phyloP scores from a whole-genome alignment of 2,888 invertebrate species.

The Unio pictorum region DNA sequence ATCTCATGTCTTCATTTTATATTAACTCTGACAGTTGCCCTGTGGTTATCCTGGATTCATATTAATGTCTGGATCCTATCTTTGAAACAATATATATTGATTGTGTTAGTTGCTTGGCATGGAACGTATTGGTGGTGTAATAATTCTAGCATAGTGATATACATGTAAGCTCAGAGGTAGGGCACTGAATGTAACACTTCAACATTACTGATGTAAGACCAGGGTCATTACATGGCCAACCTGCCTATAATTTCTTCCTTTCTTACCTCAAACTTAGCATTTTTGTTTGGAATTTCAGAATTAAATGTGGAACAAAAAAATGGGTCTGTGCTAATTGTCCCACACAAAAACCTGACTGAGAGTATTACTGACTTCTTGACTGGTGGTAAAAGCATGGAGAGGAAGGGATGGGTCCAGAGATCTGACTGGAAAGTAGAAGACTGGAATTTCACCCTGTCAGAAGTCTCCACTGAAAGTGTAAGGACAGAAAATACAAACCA shows the following conservation, averaged over 20 bases:
- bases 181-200: no score
- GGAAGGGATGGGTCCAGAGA: constrained; percentile 22
- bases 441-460: constrained; percentile 44
- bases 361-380: constrained; percentile 32
- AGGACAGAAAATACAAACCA: constrained; percentile 9
- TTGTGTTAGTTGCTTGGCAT: no score
- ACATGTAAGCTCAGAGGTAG: no score
- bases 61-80: no score
- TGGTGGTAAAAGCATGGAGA: constrained; percentile 12
- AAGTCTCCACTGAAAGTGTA: constrained; percentile 43
- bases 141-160: no score
- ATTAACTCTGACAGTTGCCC: no score
- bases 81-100: no score
- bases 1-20: no score
- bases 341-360: constrained; percentile 34
- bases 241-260: not conserved
- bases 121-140: no score
- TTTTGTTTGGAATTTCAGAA: not conserved
- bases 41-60: no score
- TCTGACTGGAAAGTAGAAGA: constrained; percentile 22
- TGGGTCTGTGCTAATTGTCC: constrained; percentile 43
- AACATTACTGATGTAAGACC: constrained; percentile 6
- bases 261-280: no score
- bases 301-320: constrained; percentile 6
- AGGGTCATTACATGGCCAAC: constrained; percentile 2